Conservation (phyloP, 2,113 vertebrate genomes). For the Diadophis punctatus region DNA sequence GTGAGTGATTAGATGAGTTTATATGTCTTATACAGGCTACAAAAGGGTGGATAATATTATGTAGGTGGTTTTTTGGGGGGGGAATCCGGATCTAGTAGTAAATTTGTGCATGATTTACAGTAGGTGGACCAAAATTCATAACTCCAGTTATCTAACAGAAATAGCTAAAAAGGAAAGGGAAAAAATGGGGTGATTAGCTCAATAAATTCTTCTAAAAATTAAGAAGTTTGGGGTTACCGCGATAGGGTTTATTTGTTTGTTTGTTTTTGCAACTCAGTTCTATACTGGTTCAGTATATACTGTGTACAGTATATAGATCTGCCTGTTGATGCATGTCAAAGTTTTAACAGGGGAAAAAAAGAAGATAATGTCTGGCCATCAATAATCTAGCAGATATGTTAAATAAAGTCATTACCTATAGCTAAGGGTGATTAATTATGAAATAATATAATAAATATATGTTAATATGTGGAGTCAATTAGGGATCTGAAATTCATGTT, state of each 20-base stretch:
- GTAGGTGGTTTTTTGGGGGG: not conserved
- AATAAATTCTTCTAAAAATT: not conserved
- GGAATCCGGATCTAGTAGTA: not conserved
- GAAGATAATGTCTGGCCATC: not conserved
- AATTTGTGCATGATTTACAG: not conserved
- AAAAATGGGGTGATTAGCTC: not conserved
- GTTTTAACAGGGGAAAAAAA: not conserved
- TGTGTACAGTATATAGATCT: not conserved
- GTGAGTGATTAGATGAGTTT: conserved; percentile 65
- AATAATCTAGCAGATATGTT: not conserved
- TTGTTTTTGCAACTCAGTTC: not conserved
- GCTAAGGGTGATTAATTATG: not conserved
- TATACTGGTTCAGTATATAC: not conserved
- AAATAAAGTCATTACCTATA: not conserved
- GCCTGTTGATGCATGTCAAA: not conserved
- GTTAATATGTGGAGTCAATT: not conserved
- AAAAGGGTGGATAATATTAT: not conserved
- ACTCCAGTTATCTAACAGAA: not conserved
- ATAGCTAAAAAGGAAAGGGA: not conserved
- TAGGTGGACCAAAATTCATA: not conserved
- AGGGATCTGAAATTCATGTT: not conserved
- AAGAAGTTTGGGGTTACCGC: not conserved
- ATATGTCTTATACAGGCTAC: not conserved
- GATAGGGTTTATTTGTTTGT: not conserved
- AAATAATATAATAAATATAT: not conserved